Base-by-base conservation (phyloP, 2,797 vertebrate genomes). In the Pantherophis vulpinus region DNA sequence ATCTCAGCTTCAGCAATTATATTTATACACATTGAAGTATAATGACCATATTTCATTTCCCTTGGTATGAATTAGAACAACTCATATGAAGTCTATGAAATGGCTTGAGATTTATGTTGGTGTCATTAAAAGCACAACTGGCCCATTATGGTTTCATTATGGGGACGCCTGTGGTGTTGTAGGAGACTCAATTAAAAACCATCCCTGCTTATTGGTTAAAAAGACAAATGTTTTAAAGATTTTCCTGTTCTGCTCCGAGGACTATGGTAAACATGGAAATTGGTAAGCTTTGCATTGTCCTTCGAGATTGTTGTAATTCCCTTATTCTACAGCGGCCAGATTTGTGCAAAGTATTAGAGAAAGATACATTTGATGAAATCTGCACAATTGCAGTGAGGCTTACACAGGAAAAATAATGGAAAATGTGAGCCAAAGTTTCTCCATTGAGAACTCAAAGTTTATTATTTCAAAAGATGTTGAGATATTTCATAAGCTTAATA, bases 201-300 rank as follows among this genome's bases (percentile, higher is more conserved):
- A 4, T 37, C 47, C 83, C 74, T 91, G 11, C 37, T 79, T 58
- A 4, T 25, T 70, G 51, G 10, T 58, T 61, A 54, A 4, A 74
- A 93, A 93, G 93, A 93, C 90, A 88, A 93, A 93, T 89, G 90
- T 16, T 79, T 83, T 27, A 54, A 93, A 91, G 86, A 88, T 91
- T 88, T 88, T 55, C 86, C 86, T 60, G 90, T 37, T 20, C 87
- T 88, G 56, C 66, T 89, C 47, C 4, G 10, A 63, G 90, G 55
- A 42, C 37, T 88, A 54, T 79, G 42, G 86, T 42, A 93, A 16
- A 83, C 66, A 54, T 55, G 23, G n/a, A 88, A 55, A 6, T 4
- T n/a, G 86, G 14, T 29, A 60, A 79, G 83, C 79, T 63, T 83
- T 25, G 25, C 37, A 27, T 74, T 93, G 86, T 47, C 61, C 51